Evolutionary conservation across 2,113 vertebrate genomes (phyloP), one percentile per base, ranked within the genome.

Genomic region (Sebastes fasciatus): DNA sequence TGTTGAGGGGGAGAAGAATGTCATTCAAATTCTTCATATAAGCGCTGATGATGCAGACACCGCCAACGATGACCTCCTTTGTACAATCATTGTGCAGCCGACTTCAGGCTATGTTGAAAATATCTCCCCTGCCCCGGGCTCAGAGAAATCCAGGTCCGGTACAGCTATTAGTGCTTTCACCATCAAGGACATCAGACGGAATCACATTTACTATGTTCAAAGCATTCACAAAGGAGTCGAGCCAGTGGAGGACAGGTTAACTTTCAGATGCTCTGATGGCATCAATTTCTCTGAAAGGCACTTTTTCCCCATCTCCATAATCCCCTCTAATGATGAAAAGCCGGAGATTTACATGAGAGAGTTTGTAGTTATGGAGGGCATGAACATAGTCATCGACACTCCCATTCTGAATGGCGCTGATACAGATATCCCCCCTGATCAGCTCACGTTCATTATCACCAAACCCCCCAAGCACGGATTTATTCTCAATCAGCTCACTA

Each of bases 331-430:
- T 0, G 98, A 99, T 10, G 98, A 99, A 84, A 97, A 96, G 82
- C 98, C 98, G 0, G 97, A 98, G 88, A 95, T 99, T 66, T 98
- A 97, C 80, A 87, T 96, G 94, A 93, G 97, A 49, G 97, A 99
- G 89, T 99, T 99, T 94, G 95, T 99, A 51, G 98, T 99, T 80
- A 98, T 98, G 97, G 98, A 99, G 86, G 98, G 98, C 79, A 98
- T 98, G 98, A 99, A 97, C 80, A 93, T 99, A 66, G 96, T 97
- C 63, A 95, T 99, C 0, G 97, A 99, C 88, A 97, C 96, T 0
- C 97, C 97, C 34, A 97, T 99, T 84, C 94, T 99, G 84, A 97
- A 96, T 1, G 98, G 96, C 0, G 96, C 94, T 0, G 98, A 99
- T 92, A 95, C 91, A 0, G 98, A 99, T 72, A 6, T 98, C 26